Base-by-base conservation (phyloP, 2,113 vertebrate species). In the Penelope pileata region DNA sequence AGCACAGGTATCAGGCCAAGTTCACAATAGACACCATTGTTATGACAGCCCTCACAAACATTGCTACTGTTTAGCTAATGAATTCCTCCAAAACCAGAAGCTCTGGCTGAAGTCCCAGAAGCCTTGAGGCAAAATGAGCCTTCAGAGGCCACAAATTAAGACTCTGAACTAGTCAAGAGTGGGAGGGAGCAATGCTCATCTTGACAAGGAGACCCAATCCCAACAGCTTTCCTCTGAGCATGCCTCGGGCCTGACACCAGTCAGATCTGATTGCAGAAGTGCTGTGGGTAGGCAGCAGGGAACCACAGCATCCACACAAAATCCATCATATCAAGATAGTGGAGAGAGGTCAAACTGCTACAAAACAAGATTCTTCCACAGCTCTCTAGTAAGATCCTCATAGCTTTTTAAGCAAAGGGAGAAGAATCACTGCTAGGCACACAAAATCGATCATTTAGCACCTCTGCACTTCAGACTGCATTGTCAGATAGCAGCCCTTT, bases 311-410 rank as follows among this genome's bases (percentile, higher is more conserved):
- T 13, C 36, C 22, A 48, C 42, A 51, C 22, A 64, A 45, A 77
- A 82, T 16, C 0, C 6, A 54, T 18, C 11, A 21, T 60, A 51
- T 11, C 7, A 23, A 40, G 2, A 36, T 7, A 0, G 6, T 6
- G 3, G 12, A 29, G 40, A 40, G 36, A 30, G 7, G 8, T 36
- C 19, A 45, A n/a, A 30, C 42, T 56, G 43, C n/a, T 58, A 26
- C 13, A 67, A 83, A 40, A 26, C 4, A 2, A 2, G 4, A 0
- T 9, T 34, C 15, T 63, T 32, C 54, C 29, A 78, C 15, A 47
- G 47, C 29, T 79, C 2, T 0, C 22, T 36, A n/a, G 24, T 34
- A 68, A 69, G 68, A 76, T 34, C 30, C 45, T 34, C 10, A 62
- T 43, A 8, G 18, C 7, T 67, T 34, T 47, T 56, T 8, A 43